A percentile compares a stretch with the other conserved stretches of the same genome.
Conservation (phyloP, 2,113 vertebrate genomes). For the Istiophorus platypterus region DNA sequence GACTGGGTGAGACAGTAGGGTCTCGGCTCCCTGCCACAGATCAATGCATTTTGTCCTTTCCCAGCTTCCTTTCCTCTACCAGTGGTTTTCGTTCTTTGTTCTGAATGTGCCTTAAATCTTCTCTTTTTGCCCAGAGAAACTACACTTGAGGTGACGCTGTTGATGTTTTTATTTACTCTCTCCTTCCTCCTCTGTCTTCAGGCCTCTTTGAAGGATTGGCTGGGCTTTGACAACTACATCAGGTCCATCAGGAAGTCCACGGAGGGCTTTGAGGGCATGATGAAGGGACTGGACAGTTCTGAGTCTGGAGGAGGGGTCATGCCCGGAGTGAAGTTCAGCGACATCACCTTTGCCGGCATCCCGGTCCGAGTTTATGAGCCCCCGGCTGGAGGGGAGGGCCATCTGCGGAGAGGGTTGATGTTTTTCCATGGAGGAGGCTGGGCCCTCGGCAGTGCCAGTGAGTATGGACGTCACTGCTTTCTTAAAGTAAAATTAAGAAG, state of each 20-base stretch:
- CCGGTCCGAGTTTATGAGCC: conserved; percentile 93
- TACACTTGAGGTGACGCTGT: background rate
- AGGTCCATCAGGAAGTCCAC: conserved; percentile 79
- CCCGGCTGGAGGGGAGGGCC: conserved; percentile 72
- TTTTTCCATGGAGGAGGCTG: conserved; percentile 95
- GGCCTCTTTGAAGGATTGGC: conserved; percentile 85
- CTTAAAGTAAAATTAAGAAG: background rate
- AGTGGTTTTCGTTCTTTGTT: background rate
- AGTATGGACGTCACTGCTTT: conserved; percentile 58
- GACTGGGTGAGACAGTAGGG: conserved; percentile 23
- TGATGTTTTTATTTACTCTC: background rate
- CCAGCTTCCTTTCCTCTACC: background rate
- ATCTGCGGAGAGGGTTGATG: conserved; percentile 87
- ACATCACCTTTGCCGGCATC: conserved; percentile 88
- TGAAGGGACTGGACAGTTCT: conserved; percentile 2
- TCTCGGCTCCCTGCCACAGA: conserved; percentile 3
- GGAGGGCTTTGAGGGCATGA: conserved; percentile 77
- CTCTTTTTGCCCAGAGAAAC: background rate
- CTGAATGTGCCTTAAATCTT: background rate
- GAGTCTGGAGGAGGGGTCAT: conserved; percentile 53
- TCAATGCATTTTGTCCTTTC: background rate
- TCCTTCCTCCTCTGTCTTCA: conserved; percentile 57
- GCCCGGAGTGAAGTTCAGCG: conserved; percentile 83
- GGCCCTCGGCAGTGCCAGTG: conserved; percentile 91
- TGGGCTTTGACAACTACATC: conserved; percentile 87